Conservation (phyloP, 1,140 invertebrate genomes). For the Lethrus apterus region DNA sequence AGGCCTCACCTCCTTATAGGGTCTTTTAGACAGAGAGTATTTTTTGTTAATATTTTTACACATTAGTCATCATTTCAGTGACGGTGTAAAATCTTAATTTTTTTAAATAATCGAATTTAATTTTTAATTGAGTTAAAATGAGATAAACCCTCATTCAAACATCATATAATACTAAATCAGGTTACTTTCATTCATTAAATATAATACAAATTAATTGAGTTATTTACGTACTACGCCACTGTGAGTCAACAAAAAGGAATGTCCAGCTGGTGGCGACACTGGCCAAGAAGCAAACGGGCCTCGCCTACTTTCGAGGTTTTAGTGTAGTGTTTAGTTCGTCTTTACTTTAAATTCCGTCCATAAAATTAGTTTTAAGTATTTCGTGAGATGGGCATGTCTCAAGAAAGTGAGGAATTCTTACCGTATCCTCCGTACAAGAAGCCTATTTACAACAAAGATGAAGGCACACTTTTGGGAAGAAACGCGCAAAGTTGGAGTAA, state of each 20-base stretch:
- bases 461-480: conserved; percentile 64
- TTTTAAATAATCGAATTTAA: too few relatives aligned
- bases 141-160: not conserved
- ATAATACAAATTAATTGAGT: not conserved
- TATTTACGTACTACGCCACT: not conserved
- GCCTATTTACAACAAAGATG: conserved; percentile 61
- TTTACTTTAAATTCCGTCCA: conserved; percentile 20
- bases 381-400: not conserved
- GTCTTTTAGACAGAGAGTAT: too few relatives aligned
- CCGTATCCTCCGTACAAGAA: conserved; percentile 17
- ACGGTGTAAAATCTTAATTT: too few relatives aligned
- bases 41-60: too few relatives aligned
- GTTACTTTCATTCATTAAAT: not conserved
- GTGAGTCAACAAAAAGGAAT: conserved; percentile 1
- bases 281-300: conserved; percentile 2
- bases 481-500: conserved; percentile 70
- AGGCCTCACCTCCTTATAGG: too few relatives aligned
- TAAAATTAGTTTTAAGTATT: conserved; percentile 6
- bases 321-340: conserved; percentile 14
- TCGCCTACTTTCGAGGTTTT: conserved; percentile 11
- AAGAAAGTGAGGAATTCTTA: conserved; percentile 3
- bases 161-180: not conserved
- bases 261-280: conserved; percentile 5
- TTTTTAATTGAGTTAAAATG: not conserved
- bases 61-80: too few relatives aligned